A percentile compares a stretch with the other conserved stretches of the same genome.
These are phyloP conservation scores for Fopius arisanus DNA, from an alignment of 1,140 invertebrate genomes.

Conservation along the genomic window DNA sequence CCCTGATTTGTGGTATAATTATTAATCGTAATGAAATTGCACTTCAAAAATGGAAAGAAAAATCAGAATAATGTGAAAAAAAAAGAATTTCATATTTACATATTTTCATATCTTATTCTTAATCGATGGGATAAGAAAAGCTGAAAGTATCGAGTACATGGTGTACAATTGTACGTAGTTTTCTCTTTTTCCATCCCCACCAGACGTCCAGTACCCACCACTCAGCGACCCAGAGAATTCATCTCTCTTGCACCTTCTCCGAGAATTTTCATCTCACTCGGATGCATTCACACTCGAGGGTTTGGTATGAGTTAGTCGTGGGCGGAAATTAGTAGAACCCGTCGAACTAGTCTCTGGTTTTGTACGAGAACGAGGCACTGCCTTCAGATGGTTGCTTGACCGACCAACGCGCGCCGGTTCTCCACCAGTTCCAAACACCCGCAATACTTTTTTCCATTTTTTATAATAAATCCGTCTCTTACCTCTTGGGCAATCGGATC, in stretches of 20 bases:
- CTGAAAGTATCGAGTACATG: not conserved
- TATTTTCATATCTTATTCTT: too few relatives aligned
- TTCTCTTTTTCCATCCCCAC: not conserved
- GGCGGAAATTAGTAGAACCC: constrained; percentile 27
- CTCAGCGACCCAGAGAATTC: not conserved
- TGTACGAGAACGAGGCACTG: not conserved
- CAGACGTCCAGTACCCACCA: not conserved
- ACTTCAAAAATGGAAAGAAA: too few relatives aligned
- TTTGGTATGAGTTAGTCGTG: constrained; percentile 8
- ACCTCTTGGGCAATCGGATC: too few relatives aligned
- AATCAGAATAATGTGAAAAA: too few relatives aligned
- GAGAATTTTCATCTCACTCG: not conserved
- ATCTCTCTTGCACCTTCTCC: not conserved
- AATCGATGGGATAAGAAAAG: not conserved
- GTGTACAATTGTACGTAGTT: not conserved
- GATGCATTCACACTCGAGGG: not conserved
- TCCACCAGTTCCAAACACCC: not conserved
- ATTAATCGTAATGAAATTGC: too few relatives aligned
- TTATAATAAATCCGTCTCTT: too few relatives aligned
- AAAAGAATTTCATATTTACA: too few relatives aligned
- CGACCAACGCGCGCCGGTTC: not conserved
- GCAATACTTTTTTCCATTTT: not conserved
- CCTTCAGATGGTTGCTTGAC: not conserved
- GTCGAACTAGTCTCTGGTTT: constrained; percentile 22
- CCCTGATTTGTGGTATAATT: too few relatives aligned